Conservation (phyloP, 2,888 invertebrate genomes). For the Drosophila colorata region DNA sequence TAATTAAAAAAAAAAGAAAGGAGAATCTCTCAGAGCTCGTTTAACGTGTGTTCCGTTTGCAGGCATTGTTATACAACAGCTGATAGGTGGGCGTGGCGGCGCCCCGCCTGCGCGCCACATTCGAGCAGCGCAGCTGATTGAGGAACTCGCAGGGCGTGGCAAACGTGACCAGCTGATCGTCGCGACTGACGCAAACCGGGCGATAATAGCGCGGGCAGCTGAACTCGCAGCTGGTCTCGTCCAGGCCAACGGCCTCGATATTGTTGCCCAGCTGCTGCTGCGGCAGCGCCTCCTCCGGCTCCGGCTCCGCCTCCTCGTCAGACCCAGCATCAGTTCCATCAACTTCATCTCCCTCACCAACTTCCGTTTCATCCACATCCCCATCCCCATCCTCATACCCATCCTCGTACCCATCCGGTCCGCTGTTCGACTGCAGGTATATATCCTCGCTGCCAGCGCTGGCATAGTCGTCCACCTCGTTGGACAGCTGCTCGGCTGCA, state of each 20-base stretch:
- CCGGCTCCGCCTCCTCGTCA: background rate
- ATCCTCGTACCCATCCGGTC: background rate
- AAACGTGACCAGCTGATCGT: constrained; percentile 45
- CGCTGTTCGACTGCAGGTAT: constrained; percentile 17
- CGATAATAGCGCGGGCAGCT: constrained; percentile 74
- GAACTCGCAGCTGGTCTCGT: constrained; percentile 52
- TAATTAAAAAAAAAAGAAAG: background rate
- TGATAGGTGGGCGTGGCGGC: constrained; percentile 40
- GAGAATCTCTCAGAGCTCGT: background rate
- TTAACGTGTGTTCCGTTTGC: constrained; percentile 14
- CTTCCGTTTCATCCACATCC: background rate
- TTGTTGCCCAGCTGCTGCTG: constrained; percentile 3
- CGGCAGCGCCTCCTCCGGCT: background rate
- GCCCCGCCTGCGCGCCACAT: constrained; percentile 35
- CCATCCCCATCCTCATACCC: background rate
- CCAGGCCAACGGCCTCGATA: constrained; percentile 39
- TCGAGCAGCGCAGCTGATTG: constrained; percentile 62
- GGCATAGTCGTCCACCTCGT: constrained; percentile 5
- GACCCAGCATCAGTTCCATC: constrained; percentile 1
- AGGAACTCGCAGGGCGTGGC: constrained; percentile 66
- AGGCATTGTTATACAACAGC: constrained; percentile 42
- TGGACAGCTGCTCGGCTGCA: background rate
- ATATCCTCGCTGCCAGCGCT: constrained; percentile 40
- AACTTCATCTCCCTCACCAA: background rate
- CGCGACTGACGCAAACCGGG: constrained; percentile 56